Conservation (phyloP, 2,888 invertebrate species). For the Mamestra brassicae region DNA sequence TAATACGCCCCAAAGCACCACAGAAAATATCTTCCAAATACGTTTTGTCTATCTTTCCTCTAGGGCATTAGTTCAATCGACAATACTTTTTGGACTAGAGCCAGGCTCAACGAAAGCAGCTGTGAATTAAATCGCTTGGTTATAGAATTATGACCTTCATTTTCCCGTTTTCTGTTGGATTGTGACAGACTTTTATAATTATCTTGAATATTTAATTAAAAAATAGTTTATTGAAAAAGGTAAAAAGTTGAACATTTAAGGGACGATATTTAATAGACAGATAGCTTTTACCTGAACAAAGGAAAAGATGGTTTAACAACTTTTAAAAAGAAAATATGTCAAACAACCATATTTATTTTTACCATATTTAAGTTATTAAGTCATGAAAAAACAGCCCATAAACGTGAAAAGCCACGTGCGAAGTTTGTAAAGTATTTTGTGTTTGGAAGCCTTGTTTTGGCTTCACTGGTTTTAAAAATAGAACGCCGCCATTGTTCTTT, state of each 20-base stretch:
- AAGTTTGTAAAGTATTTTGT: slow-evolving; percentile 9
- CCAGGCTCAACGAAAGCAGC: slow-evolving; percentile 54
- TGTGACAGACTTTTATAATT: not conserved
- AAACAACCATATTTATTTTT: too few species aligned
- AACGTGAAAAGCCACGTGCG: not conserved
- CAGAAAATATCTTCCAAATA: slow-evolving; percentile 30
- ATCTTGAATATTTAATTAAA: too few species aligned
- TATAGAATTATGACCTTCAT: slow-evolving; percentile 51
- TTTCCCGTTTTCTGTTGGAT: slow-evolving; percentile 27
- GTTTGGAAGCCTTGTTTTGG: slow-evolving; percentile 5
- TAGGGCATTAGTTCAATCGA: slow-evolving; percentile 57
- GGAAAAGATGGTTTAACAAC: too few species aligned
- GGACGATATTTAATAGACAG: too few species aligned
- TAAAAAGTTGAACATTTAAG: too few species aligned
- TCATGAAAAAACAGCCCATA: too few species aligned
- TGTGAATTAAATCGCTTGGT: slow-evolving; percentile 52
- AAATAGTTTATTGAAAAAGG: too few species aligned
- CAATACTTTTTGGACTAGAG: slow-evolving; percentile 66
- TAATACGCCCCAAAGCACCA: slow-evolving; percentile 33
- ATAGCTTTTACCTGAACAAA: too few species aligned
- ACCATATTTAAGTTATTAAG: too few species aligned
- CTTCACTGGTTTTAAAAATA: slow-evolving; percentile 17
- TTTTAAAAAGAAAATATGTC: too few species aligned
- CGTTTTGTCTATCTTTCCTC: slow-evolving; percentile 47
- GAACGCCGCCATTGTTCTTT: not conserved